These are phyloP conservation scores for Crotalus helleri DNA, from an alignment of 2,113 vertebrate genomes.

Conservation along the genomic window DNA sequence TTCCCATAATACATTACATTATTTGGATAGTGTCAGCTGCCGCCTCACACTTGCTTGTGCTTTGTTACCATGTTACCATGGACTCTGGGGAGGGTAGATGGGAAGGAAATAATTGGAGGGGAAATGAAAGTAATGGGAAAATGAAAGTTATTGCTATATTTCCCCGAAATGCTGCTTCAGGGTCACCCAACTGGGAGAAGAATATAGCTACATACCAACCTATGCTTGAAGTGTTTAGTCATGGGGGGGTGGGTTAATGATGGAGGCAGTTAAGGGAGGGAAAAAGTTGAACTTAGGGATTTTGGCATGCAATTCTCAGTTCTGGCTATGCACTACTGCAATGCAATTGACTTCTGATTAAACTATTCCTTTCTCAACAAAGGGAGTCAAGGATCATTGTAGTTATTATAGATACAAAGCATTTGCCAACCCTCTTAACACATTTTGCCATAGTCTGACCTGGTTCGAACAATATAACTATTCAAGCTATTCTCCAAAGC, in stretches of 20 bases:
- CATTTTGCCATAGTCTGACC: background rate
- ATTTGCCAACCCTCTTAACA: background rate
- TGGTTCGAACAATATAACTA: background rate
- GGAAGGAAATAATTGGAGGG: background rate
- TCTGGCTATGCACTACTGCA: background rate
- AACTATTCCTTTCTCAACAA: background rate
- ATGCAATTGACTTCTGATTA: background rate
- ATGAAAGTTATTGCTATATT: background rate
- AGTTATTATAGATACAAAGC: background rate
- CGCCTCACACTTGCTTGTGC: background rate
- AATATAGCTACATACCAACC: background rate
- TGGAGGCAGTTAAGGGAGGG: background rate
- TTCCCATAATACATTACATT: background rate
- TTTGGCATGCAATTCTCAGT: background rate
- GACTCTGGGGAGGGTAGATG: background rate
- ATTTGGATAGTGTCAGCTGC: background rate
- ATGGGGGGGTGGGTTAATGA: background rate
- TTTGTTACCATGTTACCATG: background rate
- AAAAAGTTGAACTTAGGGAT: background rate
- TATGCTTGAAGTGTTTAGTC: background rate
- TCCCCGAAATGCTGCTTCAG: background rate
- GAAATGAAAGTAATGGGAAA: background rate
- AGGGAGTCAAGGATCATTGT: background rate
- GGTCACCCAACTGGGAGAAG: background rate
- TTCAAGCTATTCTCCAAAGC: too few relatives aligned